These are phyloP conservation scores for Tiliacea citrago DNA, from an alignment of 2,888 invertebrate genomes.

Conservation along the genomic window DNA sequence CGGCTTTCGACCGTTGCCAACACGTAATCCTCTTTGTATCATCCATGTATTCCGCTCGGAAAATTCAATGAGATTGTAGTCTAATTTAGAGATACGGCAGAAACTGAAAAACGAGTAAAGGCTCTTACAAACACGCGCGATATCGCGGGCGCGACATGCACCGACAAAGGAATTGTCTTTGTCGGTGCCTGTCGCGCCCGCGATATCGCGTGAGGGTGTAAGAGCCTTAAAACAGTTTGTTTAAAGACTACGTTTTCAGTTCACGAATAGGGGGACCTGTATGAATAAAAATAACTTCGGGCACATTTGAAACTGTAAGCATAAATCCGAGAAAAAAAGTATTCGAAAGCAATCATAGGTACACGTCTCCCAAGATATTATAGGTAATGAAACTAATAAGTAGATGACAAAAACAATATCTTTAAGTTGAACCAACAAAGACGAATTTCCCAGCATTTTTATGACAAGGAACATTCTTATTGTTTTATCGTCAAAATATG, in stretches of 20 bases:
- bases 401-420: background rate
- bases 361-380: too few species aligned
- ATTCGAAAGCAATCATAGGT: background rate
- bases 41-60: background rate
- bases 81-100: background rate
- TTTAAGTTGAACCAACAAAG: background rate
- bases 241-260: background rate
- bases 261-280: background rate
- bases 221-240: too few species aligned
- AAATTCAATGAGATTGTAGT: background rate
- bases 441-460: slow-evolving; percentile 11
- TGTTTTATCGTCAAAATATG: slow-evolving; percentile 28
- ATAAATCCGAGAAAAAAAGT: background rate
- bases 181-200: too few species aligned
- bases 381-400: too few species aligned
- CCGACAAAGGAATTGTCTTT: too few species aligned
- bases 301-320: background rate
- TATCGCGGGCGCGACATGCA: too few species aligned
- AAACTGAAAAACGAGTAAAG: slow-evolving; percentile 1
- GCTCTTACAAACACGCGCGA: too few species aligned
- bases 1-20: slow-evolving; percentile 24
- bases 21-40: slow-evolving; percentile 39
- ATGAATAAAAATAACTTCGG: background rate
- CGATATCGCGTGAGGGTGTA: too few species aligned
- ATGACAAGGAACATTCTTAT: slow-evolving; percentile 6